phyloP scores from a whole-genome alignment of 2,113 vertebrate genomes.

The Galemys pyrenaicus region DNA sequence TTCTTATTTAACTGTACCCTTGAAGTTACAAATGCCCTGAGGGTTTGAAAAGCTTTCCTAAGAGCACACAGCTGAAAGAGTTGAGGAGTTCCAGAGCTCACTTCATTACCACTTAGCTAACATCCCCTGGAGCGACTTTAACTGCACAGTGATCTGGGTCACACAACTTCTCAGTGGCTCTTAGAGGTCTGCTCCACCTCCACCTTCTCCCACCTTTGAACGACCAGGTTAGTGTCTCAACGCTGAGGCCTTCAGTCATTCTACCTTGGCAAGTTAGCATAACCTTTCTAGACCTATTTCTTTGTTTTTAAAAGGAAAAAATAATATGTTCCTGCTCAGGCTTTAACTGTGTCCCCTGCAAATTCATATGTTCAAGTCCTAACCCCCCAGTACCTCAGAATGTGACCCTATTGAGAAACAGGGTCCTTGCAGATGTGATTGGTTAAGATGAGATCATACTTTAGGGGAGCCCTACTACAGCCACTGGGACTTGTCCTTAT shows the following conservation, averaged over 20 bases:
- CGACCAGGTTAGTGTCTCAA: not conserved
- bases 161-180: rapidly evolving
- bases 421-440: not conserved
- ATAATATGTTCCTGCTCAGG: not conserved
- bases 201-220: not conserved
- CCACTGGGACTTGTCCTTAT: not conserved
- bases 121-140: not conserved
- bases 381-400: not conserved
- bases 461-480: not conserved
- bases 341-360: not conserved
- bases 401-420: not conserved
- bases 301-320: not conserved
- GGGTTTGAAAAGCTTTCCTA: not conserved
- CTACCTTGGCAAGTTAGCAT: not conserved
- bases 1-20: not conserved
- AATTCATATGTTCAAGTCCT: not conserved
- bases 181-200: not conserved
- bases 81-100: not conserved
- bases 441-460: not conserved
- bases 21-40: not conserved
- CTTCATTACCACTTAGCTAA: not conserved
- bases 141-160: not conserved
- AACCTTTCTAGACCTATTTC: not conserved
- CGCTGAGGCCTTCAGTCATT: not conserved
- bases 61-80: not conserved